A percentile compares a stretch with the other conserved stretches of the same genome.
phyloP scores from a whole-genome alignment of 2,888 invertebrate species.

The Poecilus cupreus region DNA sequence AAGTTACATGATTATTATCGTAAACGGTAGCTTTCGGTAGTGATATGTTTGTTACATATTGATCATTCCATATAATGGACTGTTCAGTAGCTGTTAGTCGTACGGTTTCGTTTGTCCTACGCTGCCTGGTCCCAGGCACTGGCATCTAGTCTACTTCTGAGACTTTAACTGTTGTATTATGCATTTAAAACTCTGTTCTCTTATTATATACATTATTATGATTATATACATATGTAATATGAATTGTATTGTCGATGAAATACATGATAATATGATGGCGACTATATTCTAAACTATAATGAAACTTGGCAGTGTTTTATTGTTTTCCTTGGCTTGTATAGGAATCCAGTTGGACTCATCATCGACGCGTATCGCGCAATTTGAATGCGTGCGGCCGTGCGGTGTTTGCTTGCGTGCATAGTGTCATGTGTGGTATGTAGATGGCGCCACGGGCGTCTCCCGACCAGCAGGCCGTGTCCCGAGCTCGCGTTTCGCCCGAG shows the following conservation, averaged over 20 bases:
- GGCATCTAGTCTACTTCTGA: conserved; percentile 56
- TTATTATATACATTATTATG: conserved; percentile 54
- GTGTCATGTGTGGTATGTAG: background rate
- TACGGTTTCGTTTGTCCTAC: conserved; percentile 49
- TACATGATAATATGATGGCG: conserved; percentile 56
- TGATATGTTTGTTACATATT: conserved; percentile 59
- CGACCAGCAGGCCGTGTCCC: conserved; percentile 58
- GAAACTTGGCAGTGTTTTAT: conserved; percentile 22
- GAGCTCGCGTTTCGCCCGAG: conserved; percentile 59
- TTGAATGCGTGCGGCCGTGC: background rate
- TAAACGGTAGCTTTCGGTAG: conserved; percentile 59
- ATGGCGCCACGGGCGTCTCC: conserved; percentile 50
- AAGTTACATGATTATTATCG: conserved; percentile 54
- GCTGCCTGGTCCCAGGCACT: conserved; percentile 24
- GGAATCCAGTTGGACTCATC: too few species aligned
- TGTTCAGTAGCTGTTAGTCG: conserved; percentile 59
- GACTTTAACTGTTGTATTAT: conserved; percentile 59
- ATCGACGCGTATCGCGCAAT: conserved; percentile 1
- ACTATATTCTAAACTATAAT: conserved; percentile 55
- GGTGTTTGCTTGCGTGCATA: background rate
- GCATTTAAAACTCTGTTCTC: conserved; percentile 58
- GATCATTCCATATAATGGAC: conserved; percentile 58
- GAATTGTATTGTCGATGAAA: conserved; percentile 56
- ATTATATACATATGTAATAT: conserved; percentile 50
- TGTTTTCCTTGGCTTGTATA: conserved; percentile 4